These are phyloP conservation scores for Ernsta delagoae DNA, from an alignment of 2,888 invertebrate species.

Conservation along the genomic window DNA sequence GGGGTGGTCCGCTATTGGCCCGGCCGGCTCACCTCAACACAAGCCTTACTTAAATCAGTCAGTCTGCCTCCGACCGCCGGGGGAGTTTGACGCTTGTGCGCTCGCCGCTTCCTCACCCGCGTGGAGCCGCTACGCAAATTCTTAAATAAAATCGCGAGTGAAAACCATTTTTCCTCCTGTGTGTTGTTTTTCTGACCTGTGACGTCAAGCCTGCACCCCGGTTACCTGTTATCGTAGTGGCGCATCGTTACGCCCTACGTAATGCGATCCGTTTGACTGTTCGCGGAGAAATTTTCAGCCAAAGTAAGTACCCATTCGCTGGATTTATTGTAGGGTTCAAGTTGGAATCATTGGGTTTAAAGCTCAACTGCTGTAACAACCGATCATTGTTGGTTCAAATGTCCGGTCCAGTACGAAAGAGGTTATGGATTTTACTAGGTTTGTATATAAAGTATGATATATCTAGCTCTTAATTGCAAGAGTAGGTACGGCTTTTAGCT, in stretches of 20 bases:
- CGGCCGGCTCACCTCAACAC: slow-evolving; percentile 59
- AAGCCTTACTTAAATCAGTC: slow-evolving; percentile 55
- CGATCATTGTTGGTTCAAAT: too few relatives aligned
- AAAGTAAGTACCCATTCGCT: slow-evolving; percentile 51
- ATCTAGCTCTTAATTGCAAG: too few relatives aligned
- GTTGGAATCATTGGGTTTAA: slow-evolving; percentile 21
- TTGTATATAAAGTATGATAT: too few relatives aligned
- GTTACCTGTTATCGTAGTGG: slow-evolving; percentile 37
- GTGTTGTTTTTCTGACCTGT: slow-evolving; percentile 53
- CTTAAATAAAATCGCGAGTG: slow-evolving; percentile 68
- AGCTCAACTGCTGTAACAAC: slow-evolving; percentile 7
- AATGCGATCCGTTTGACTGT: slow-evolving; percentile 53
- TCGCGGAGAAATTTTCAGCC: slow-evolving; percentile 54
- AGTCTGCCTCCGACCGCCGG: slow-evolving; percentile 63
- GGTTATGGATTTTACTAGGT: too few relatives aligned
- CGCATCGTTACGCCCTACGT: slow-evolving; percentile 53
- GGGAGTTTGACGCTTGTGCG: slow-evolving; percentile 50
- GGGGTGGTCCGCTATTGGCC: slow-evolving; percentile 58
- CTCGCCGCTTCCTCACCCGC: slow-evolving; percentile 51
- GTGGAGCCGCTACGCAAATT: slow-evolving; percentile 65
- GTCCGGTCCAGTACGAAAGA: too few relatives aligned
- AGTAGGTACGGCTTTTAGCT: too few relatives aligned
- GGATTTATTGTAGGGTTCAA: slow-evolving; percentile 38
- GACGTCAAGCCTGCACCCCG: slow-evolving; percentile 46
- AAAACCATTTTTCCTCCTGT: slow-evolving; percentile 45